phyloP scores from a whole-genome alignment of 1,140 invertebrate species.

The Trichonephila inaurata region DNA sequence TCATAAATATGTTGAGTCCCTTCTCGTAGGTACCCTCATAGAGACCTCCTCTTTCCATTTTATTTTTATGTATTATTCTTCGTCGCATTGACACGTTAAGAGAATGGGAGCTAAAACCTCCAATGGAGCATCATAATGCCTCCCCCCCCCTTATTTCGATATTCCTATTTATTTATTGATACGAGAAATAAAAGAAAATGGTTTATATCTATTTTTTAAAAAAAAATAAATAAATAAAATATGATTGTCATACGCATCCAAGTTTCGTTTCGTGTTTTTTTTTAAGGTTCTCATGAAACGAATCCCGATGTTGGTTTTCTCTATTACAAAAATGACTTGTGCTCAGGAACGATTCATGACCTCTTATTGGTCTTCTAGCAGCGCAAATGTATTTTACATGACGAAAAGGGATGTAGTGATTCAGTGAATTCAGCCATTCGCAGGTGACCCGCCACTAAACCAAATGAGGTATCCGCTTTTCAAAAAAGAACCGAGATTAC shows the following conservation, averaged over 20 bases:
- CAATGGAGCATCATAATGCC: constrained; percentile 18
- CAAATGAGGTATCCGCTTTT: constrained; percentile 18
- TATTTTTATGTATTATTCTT: constrained; percentile 42
- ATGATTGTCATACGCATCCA: constrained; percentile 25
- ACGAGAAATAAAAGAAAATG: constrained; percentile 36
- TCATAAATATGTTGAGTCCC: constrained; percentile 65
- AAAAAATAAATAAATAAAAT: not conserved
- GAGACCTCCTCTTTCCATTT: not conserved
- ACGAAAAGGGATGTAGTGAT: constrained; percentile 21
- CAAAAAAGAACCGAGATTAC: not conserved
- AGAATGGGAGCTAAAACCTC: constrained; percentile 25
- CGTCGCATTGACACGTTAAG: constrained; percentile 34
- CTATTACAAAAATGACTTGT: not conserved
- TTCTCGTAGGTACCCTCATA: not conserved
- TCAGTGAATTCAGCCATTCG: constrained; percentile 26
- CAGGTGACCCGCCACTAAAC: constrained; percentile 32
- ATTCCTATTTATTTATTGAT: constrained; percentile 44
- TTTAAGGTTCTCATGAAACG: not conserved
- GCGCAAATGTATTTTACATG: constrained; percentile 61
- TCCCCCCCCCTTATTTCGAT: not conserved
- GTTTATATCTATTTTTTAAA: not conserved
- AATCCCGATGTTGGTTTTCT: not conserved
- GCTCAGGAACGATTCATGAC: constrained; percentile 23
- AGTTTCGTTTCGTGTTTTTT: constrained; percentile 10
- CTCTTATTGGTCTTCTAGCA: constrained; percentile 12